Evolutionary conservation across 2,888 invertebrate genomes (phyloP).

Genomic region (Chloromyia formosa): DNA sequence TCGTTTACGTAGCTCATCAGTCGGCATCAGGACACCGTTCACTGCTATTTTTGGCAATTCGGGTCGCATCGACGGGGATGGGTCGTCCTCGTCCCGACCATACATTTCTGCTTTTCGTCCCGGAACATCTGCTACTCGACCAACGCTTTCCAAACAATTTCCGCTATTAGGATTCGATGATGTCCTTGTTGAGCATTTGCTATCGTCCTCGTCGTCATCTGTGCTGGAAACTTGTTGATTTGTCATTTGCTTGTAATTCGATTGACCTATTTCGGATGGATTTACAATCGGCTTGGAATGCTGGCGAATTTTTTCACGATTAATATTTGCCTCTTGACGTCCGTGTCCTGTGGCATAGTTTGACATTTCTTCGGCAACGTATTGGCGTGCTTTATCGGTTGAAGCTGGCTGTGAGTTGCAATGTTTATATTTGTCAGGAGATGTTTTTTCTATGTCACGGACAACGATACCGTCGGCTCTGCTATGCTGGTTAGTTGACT

Average conservation of each 20-base stretch:
- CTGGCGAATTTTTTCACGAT: conserved; percentile 8
- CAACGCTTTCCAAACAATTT: conserved; percentile 36
- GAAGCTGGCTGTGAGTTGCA: not conserved
- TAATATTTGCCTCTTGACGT: no score
- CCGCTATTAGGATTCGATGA: conserved; percentile 29
- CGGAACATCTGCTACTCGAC: not conserved
- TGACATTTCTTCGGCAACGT: not conserved
- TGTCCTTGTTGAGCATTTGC: conserved; percentile 22
- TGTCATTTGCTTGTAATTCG: conserved; percentile 46
- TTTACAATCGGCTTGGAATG: conserved; percentile 43
- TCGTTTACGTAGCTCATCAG: conserved; percentile 21
- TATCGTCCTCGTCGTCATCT: not conserved
- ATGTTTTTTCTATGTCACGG: conserved; percentile 10
- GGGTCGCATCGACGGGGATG: conserved; percentile 2
- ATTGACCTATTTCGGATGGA: conserved; percentile 46
- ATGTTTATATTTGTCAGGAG: not conserved
- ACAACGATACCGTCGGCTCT: conserved; percentile 14
- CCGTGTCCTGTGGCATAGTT: not conserved
- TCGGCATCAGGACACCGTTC: conserved; percentile 22
- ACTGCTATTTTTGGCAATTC: conserved; percentile 18
- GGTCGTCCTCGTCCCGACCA: not conserved
- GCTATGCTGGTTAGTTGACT: conserved; percentile 4
- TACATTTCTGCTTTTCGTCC: not conserved
- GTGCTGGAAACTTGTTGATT: conserved; percentile 47
- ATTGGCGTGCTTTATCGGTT: not conserved